phyloP scores from a whole-genome alignment of 2,797 vertebrate species.

The Tolypeutes matacus region DNA sequence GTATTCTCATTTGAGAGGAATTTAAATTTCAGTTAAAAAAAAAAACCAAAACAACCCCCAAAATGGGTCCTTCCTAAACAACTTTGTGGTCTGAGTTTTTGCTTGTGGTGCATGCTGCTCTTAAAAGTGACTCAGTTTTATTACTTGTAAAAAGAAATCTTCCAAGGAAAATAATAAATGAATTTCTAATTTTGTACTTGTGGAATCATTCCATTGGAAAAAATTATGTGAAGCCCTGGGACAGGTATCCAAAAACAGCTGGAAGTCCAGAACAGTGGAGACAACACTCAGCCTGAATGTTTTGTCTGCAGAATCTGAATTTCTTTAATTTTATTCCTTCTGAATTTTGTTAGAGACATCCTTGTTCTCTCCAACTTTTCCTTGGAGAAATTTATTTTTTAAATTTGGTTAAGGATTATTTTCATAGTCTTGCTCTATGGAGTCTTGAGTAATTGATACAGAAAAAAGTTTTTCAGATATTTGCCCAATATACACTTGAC shows the following conservation, averaged over 20 bases:
- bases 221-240: slow-evolving; percentile 78
- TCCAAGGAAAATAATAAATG: slow-evolving; percentile 86
- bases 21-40: slow-evolving; percentile 72
- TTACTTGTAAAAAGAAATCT: slow-evolving; percentile 75
- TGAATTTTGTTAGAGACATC: slow-evolving; percentile 65
- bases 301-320: slow-evolving; percentile 79
- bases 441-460: slow-evolving; percentile 24
- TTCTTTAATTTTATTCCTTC: slow-evolving; percentile 78
- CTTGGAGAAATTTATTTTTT: slow-evolving; percentile 56
- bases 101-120: slow-evolving; percentile 61
- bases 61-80: slow-evolving; percentile 51
- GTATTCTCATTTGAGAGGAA: slow-evolving; percentile 67
- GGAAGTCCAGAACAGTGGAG: slow-evolving; percentile 74
- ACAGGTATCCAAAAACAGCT: slow-evolving; percentile 87
- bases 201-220: slow-evolving; percentile 86
- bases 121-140: slow-evolving; percentile 78
- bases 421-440: slow-evolving; percentile 40
- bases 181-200: slow-evolving; percentile 84
- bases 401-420: slow-evolving; percentile 61
- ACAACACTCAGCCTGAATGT: slow-evolving; percentile 72
- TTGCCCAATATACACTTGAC: not conserved
- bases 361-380: slow-evolving; percentile 61
- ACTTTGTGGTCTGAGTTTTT: slow-evolving; percentile 64
- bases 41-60: slow-evolving; percentile 1
- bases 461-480: slow-evolving; percentile 37